phyloP scores from a whole-genome alignment of 2,797 vertebrate species.

The Thripadectes ignobilis region DNA sequence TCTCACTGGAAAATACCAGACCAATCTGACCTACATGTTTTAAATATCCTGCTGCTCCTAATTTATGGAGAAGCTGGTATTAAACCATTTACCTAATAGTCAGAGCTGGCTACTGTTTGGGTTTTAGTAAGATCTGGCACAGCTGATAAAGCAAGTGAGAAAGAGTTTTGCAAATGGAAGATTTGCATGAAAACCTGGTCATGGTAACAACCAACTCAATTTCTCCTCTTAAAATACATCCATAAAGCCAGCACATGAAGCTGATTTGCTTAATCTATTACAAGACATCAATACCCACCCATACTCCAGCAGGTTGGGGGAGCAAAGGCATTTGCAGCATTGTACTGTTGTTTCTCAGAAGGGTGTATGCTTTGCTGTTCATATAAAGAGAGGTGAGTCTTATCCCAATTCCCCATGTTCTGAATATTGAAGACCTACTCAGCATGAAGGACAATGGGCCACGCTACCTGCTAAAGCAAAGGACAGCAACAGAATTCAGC shows the following conservation, averaged over 20 bases:
- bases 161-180: not conserved
- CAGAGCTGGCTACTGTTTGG: conserved; percentile 9
- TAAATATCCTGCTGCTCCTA: conserved; percentile 35
- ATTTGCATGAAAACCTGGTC: not conserved
- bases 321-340: not conserved
- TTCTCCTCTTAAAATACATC: not conserved
- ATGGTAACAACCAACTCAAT: not conserved
- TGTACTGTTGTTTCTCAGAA: not conserved
- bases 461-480: not conserved
- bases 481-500: not conserved
- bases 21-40: conserved; percentile 35
- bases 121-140: conserved; percentile 10
- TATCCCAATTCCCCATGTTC: not conserved
- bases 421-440: not conserved
- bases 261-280: not conserved
- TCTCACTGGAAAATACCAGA: not conserved
- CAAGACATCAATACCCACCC: not conserved
- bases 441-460: not conserved
- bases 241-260: not conserved
- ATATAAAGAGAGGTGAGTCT: not conserved
- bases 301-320: not conserved
- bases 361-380: not conserved
- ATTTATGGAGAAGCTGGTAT: conserved; percentile 31
- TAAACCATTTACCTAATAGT: conserved; percentile 44
- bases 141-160: conserved; percentile 23